Evolutionary conservation across 2,888 invertebrate genomes (phyloP).

Genomic region (Hirtodrosophila histrioides): DNA sequence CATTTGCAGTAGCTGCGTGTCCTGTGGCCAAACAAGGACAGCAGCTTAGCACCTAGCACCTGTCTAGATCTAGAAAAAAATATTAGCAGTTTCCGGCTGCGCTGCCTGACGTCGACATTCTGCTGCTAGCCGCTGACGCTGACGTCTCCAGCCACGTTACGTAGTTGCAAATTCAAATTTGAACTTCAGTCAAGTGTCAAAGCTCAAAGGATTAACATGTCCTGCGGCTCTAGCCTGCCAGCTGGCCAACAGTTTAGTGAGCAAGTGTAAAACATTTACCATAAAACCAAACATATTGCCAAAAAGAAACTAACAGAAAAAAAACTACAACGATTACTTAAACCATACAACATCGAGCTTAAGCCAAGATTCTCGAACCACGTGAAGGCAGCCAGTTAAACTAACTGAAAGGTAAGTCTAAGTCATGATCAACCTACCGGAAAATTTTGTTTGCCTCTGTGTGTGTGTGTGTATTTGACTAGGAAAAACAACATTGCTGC

Average conservation of each 20-base stretch:
- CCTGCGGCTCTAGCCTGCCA: constrained; percentile 66
- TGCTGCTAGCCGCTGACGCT: constrained; percentile 17
- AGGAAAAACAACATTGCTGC: constrained; percentile 23
- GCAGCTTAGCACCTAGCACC: constrained; percentile 54
- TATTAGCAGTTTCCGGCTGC: constrained; percentile 68
- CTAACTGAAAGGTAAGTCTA: constrained; percentile 12
- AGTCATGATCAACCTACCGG: background rate
- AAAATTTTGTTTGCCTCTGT: background rate
- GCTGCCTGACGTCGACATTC: constrained; percentile 28
- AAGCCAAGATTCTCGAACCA: background rate
- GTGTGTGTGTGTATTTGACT: background rate
- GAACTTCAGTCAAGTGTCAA: constrained; percentile 82
- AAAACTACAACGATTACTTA: background rate
- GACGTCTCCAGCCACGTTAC: constrained; percentile 62
- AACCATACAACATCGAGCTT: background rate
- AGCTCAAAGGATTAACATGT: constrained; percentile 84
- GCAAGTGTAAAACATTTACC: constrained; percentile 20
- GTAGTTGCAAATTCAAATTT: constrained; percentile 77
- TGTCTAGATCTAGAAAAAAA: constrained; percentile 70
- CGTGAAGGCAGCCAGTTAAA: background rate
- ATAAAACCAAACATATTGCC: background rate
- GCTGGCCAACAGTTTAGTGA: constrained; percentile 10
- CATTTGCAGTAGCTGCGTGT: constrained; percentile 22
- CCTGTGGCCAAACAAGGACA: constrained; percentile 66
- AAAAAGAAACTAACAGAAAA: background rate